Conservation (phyloP, 1,140 invertebrate species). For the Diploscapter pachys region DNA sequence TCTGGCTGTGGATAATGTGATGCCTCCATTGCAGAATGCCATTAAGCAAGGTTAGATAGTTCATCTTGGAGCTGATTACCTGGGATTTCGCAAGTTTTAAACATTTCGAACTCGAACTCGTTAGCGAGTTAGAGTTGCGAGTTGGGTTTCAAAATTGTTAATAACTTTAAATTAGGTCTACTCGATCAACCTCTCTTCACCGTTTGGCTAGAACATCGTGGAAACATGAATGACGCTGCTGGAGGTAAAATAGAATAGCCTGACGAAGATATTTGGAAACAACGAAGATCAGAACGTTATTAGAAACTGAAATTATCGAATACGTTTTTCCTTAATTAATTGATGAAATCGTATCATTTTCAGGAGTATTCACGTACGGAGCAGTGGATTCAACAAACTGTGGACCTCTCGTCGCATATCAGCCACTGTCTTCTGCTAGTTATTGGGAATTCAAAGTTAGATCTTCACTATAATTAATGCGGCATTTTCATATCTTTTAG, state of each 20-base stretch:
- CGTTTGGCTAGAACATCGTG: constrained; percentile 23
- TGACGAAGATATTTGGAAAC: too few species aligned
- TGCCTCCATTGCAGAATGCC: constrained; percentile 30
- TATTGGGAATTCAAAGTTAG: constrained; percentile 34
- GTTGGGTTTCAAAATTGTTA: neutral
- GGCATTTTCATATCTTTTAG: constrained; percentile 3
- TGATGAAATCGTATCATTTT: too few species aligned
- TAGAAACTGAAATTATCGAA: too few species aligned
- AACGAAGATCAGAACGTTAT: too few species aligned
- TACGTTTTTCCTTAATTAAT: too few species aligned
- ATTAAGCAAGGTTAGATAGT: constrained; percentile 22
- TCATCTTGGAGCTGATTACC: neutral
- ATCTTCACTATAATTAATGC: too few species aligned
- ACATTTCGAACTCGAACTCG: neutral
- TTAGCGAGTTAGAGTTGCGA: neutral
- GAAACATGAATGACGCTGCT: constrained; percentile 2
- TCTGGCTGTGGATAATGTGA: constrained; percentile 29
- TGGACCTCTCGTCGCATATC: constrained; percentile 33
- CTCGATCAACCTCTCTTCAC: constrained; percentile 32
- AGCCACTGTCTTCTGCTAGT: constrained; percentile 33
- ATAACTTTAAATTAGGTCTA: neutral
- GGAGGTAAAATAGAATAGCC: neutral
- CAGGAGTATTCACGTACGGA: constrained; percentile 38
- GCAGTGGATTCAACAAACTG: constrained; percentile 33
- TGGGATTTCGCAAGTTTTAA: neutral